phyloP scores from a whole-genome alignment of 2,797 vertebrate species.

The Syngnathus acus region DNA sequence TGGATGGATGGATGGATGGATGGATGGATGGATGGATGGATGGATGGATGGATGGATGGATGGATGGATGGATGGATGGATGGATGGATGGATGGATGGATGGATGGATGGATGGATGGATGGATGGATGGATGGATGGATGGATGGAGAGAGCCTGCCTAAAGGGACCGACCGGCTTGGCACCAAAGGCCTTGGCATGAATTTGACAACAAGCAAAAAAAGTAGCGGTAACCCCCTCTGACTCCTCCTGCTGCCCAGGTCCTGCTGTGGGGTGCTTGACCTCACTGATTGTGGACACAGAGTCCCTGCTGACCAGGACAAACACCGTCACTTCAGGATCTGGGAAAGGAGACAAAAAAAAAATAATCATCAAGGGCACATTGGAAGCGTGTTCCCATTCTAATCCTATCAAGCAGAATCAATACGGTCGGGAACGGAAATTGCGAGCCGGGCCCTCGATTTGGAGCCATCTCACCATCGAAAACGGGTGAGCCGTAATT shows the following conservation, averaged over 20 bases:
- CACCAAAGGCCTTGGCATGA: conserved; percentile 49
- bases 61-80: no score
- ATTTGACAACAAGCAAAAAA: conserved; percentile 49
- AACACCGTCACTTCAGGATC: conserved; percentile 50
- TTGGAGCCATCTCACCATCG: no score
- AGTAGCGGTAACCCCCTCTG: conserved; percentile 14
- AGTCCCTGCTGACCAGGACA: conserved; percentile 59
- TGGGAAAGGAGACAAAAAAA: conserved; percentile 29
- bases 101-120: no score
- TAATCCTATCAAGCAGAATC: no score
- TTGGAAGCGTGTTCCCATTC: no score
- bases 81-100: no score
- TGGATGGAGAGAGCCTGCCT: conserved; percentile 19
- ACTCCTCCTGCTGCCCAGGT: conserved; percentile 42
- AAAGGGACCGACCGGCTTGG: conserved; percentile 57
- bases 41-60: no score
- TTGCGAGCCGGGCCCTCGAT: no score
- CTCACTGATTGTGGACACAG: conserved; percentile 59
- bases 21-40: conserved; percentile 1
- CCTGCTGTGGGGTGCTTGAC: conserved; percentile 55
- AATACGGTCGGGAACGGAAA: no score
- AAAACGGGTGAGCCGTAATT: no score
- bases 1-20: conserved; percentile 20
- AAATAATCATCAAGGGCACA: no score
- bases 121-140: no score